Base-by-base conservation (phyloP, 2,888 invertebrate species). In the Hetaerina titia region DNA sequence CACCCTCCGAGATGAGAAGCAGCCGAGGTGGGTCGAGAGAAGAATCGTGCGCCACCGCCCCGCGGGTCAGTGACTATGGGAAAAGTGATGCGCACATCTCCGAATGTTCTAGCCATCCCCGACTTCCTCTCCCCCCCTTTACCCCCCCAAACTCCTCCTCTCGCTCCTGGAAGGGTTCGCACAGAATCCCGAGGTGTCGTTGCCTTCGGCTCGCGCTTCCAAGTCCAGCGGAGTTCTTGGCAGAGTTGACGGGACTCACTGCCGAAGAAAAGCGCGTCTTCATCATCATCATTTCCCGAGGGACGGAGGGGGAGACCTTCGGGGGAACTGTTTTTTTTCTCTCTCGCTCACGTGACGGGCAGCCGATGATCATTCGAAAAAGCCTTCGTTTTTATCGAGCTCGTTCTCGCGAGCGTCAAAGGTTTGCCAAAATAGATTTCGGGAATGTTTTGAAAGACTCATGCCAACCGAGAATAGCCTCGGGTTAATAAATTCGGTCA, bases 61-160 rank as follows among this genome's bases (percentile, higher is more conserved):
- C 57, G 31, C 13, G 69, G 92, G 92, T 92, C 92, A 92, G 56
- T 92, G 92, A 69, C 92, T 69, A 92, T 45, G 92, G 92, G 45
- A 74, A 92, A 92, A 45, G 69, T 57, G 57, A 92, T 92, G 92
- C 92, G 92, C 92, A 92, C 11, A 58, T 89, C 57, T 89, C 13
- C 57, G 13, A 45, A 57, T 69, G 45, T 4, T 45, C 45, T 2
- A 45, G 45, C 2, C 45, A 45, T 45, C 45, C 45, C 4, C 45
- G 45, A 45, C 1, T 81, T 81, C 81, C 13, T 19, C 81, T 1
- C 31, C 19, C 2, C 69, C 69, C 22, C n/a, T 13, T 69, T 11
- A 2, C 69, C 17, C 22, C 7, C 69, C 19, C 69, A 17, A 7
- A 69, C 69, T 17, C 22, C 60, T 5, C 17, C 60, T 60, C 60